A percentile compares a stretch with the other conserved stretches of the same genome.
phyloP scores from a whole-genome alignment of 2,888 invertebrate genomes.

The Aporophyla lueneburgensis region DNA sequence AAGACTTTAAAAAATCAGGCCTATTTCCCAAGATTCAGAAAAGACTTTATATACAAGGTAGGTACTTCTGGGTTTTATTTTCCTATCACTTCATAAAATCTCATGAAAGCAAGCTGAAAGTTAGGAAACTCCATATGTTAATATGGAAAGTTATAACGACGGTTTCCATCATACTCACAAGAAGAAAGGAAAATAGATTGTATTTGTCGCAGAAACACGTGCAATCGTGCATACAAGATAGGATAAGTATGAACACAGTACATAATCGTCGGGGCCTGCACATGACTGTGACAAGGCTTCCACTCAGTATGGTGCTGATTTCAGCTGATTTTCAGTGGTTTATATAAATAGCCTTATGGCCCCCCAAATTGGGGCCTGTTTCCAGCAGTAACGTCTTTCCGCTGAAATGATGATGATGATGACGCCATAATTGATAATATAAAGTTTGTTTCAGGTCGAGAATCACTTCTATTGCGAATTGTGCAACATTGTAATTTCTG shows the following conservation, averaged over 20 bases:
- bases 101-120: not conserved
- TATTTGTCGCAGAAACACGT: not conserved
- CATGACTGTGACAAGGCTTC: not conserved
- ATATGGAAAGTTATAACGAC: too few relatives aligned
- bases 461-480: constrained; percentile 76
- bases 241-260: not conserved
- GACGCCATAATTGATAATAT: too few relatives aligned
- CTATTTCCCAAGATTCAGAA: constrained; percentile 72
- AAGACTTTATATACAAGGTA: constrained; percentile 79
- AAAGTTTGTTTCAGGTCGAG: constrained; percentile 71
- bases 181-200: not conserved
- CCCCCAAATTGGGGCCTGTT: too few relatives aligned
- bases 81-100: not conserved
- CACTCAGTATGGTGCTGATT: not conserved
- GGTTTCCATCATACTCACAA: not conserved
- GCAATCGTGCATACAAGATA: not conserved
- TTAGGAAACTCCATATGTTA: not conserved
- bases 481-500: constrained; percentile 72
- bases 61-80: not conserved
- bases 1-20: constrained; percentile 70
- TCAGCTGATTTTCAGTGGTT: not conserved
- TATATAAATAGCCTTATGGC: not conserved
- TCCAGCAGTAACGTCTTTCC: too few relatives aligned
- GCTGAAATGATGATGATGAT: too few relatives aligned
- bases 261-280: not conserved